Evolutionary conservation across 2,113 vertebrate genomes (phyloP), one percentile per base, ranked within the genome.

Genomic region (Eulacestoma nigropectus): DNA sequence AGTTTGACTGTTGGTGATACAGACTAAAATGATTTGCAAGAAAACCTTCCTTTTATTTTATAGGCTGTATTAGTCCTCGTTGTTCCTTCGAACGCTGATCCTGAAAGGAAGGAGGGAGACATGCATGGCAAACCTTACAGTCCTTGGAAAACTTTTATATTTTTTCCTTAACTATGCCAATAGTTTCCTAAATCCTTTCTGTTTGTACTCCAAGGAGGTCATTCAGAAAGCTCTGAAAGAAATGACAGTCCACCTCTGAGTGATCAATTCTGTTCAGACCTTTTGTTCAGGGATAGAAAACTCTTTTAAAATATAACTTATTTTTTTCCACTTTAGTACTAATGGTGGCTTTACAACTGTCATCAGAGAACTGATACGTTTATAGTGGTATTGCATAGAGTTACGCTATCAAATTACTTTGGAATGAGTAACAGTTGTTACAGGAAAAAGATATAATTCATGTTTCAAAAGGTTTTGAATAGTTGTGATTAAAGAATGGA

Each of bases 381-480:
- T 32, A 19, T 64, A 80, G 39, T 64, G 16, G 33, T 55, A 80
- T 52, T 73, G 30, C 21, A 25, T 19, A 52, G 16, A 57, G 26
- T 91, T 83, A 62, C 76, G 37, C 68, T 88, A 80, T 87, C 55
- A 73, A 80, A 73, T 91, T 89, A 77, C 73, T 42, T 4, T 79
- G 72, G 44, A 44, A 79, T 73, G 49, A 91, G 53, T 88, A 94
- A 55, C 16, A 84, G 80, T 82, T 82, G 25, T 67, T 88, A 39
- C 2, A 70, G 56, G 41, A 90, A 67, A 75, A 88, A 86, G 35
- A 59, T 79, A 57, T 33, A 89, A 87, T 93, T 94, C 30, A 47
- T 17, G 7, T 91, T 95, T 93, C 73, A 56, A 79, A 86, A 80
- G 42, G 37, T 64, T 84, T 94, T 93, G 84, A 91, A 80, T 84